A percentile compares a stretch with the other conserved stretches of the same genome.
Conservation (phyloP, 1,140 invertebrate genomes). For the Oedothorax gibbosus region DNA sequence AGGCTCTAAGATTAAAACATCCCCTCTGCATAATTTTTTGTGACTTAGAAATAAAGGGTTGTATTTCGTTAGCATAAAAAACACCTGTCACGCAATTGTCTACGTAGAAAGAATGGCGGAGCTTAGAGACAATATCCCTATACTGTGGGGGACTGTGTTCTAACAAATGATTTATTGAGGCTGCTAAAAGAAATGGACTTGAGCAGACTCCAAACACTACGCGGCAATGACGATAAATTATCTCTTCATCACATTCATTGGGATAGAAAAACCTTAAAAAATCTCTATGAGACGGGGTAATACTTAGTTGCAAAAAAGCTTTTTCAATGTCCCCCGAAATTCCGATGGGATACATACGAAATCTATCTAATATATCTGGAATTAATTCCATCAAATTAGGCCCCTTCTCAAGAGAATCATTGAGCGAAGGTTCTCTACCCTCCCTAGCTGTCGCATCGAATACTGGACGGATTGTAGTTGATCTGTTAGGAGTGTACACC, state of each 20-base stretch:
- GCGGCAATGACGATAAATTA: neutral
- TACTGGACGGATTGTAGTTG: conserved; percentile 63
- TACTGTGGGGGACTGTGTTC: neutral
- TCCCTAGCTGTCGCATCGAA: conserved; percentile 63
- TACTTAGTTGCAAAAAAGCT: conserved; percentile 68
- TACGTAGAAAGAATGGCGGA: conserved; percentile 29
- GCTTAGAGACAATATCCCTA: neutral
- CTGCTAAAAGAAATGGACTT: conserved; percentile 13
- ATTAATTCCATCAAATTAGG: conserved; percentile 67
- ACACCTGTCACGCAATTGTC: conserved; percentile 26
- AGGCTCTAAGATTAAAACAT: conserved; percentile 19
- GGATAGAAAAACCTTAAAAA: conserved; percentile 1
- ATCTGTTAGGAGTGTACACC: conserved; percentile 50
- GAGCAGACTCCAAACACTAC: conserved; percentile 5
- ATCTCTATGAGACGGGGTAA: conserved; percentile 35
- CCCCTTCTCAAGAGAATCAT: conserved; percentile 49
- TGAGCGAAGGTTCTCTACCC: conserved; percentile 52
- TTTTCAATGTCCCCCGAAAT: conserved; percentile 68
- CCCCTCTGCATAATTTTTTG: neutral
- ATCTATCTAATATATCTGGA: conserved; percentile 66
- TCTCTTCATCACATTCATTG: neutral
- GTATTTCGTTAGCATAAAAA: neutral
- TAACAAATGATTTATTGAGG: neutral
- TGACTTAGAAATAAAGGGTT: neutral
- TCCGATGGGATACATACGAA: conserved; percentile 66